phyloP scores from a whole-genome alignment of 2,888 invertebrate genomes.

The Blastobasis adustella region DNA sequence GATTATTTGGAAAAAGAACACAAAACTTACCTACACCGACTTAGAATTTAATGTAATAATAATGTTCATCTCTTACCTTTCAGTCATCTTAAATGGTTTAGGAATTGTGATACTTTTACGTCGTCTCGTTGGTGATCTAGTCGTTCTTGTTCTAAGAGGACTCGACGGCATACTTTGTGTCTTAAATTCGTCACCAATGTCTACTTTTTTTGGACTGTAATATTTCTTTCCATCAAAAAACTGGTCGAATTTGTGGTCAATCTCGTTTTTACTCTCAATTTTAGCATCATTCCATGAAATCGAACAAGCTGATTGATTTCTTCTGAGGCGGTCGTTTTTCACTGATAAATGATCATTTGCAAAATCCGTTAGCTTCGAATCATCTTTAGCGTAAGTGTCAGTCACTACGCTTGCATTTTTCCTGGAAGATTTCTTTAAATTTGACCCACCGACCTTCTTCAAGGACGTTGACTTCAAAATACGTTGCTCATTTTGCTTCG shows the following conservation, averaged over 20 bases:
- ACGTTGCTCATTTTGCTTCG: neutral
- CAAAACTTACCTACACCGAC: neutral
- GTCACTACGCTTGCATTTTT: constrained; percentile 15
- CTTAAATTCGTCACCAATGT: constrained; percentile 44
- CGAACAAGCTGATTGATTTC: constrained; percentile 63
- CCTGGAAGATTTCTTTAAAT: constrained; percentile 27
- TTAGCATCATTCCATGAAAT: constrained; percentile 66
- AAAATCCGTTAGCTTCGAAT: constrained; percentile 28
- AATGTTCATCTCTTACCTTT: constrained; percentile 63
- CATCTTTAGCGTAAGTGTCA: constrained; percentile 20
- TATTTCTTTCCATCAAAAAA: constrained; percentile 48
- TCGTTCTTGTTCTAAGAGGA: constrained; percentile 58
- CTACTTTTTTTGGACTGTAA: constrained; percentile 16
- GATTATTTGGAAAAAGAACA: neutral
- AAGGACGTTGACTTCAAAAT: constrained; percentile 14
- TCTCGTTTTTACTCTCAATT: constrained; percentile 40
- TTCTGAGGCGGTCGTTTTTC: constrained; percentile 41
- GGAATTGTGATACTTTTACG: constrained; percentile 73
- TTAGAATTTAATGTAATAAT: neutral
- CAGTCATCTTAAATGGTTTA: constrained; percentile 81
- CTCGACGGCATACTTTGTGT: constrained; percentile 76
- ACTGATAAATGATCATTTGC: constrained; percentile 26
- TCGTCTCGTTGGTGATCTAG: constrained; percentile 34
- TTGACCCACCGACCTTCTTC: constrained; percentile 22
- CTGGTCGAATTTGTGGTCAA: constrained; percentile 55